Evolutionary conservation across 2,113 vertebrate species (phyloP).

Genomic region (Acanthochromis polyacanthus): DNA sequence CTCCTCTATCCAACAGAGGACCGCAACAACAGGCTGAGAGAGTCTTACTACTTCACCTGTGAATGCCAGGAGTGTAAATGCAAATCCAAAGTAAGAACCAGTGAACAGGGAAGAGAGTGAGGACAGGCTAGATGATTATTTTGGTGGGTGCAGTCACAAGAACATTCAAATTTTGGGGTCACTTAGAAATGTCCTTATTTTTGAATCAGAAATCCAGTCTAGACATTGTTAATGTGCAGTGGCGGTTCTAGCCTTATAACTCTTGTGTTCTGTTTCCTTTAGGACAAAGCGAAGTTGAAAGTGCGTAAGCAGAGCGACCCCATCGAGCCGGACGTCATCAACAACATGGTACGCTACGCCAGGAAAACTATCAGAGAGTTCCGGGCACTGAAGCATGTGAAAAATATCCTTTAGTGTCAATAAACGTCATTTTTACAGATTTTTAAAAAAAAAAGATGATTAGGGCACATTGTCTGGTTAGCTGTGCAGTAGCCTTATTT

Average conservation of each 20-base stretch:
- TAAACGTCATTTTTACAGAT: neutral
- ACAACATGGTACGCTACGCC: constrained; percentile 91
- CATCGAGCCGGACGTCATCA: constrained; percentile 83
- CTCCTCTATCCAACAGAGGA: constrained; percentile 95
- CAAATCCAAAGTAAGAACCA: constrained; percentile 86
- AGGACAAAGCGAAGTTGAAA: constrained; percentile 94
- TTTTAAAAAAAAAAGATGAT: neutral
- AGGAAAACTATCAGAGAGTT: constrained; percentile 92
- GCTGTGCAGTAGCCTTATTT: neutral
- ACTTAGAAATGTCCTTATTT: too few relatives aligned
- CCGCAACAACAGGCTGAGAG: constrained; percentile 89
- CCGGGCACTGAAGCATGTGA: constrained; percentile 89
- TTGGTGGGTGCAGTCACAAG: too few relatives aligned
- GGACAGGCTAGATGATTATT: neutral
- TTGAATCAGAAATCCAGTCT: too few relatives aligned
- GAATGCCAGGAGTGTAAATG: constrained; percentile 91
- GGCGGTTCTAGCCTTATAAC: neutral
- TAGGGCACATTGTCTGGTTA: too few relatives aligned
- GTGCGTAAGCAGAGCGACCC: constrained; percentile 86
- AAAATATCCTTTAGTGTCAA: constrained; percentile 91
- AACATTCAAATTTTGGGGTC: too few relatives aligned
- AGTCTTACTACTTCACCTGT: constrained; percentile 94
- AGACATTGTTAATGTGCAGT: too few relatives aligned
- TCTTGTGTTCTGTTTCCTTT: neutral
- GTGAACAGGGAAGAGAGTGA: neutral